Evolutionary conservation across 2,888 invertebrate species (phyloP).

Genomic region (Zygothrica quintamaculata): DNA sequence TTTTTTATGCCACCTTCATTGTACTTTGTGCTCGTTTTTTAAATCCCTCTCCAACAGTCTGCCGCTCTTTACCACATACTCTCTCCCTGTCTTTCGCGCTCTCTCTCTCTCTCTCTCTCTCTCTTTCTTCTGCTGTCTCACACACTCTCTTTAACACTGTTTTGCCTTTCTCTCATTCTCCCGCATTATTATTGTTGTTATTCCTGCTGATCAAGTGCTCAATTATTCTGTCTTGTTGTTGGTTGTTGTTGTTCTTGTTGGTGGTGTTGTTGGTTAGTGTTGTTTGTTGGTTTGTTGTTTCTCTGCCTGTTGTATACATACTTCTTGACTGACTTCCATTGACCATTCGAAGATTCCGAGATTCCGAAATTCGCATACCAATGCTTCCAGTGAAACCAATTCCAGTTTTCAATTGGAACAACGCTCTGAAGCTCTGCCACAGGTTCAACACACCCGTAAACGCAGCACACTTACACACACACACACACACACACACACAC

Average conservation of each 20-base stretch:
- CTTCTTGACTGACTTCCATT: slow-evolving; percentile 69
- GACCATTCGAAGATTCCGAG: slow-evolving; percentile 68
- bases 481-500: no score
- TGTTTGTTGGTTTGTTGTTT: neutral
- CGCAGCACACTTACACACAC: slow-evolving; percentile 64
- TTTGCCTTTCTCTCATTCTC: slow-evolving; percentile 9
- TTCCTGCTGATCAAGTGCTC: slow-evolving; percentile 73
- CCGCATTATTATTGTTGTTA: slow-evolving; percentile 23
- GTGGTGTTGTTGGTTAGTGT: neutral
- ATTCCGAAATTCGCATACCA: slow-evolving; percentile 80
- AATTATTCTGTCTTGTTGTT: slow-evolving; percentile 69
- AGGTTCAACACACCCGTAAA: slow-evolving; percentile 74
- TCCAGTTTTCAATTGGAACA: slow-evolving; percentile 79
- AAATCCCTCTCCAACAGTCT: slow-evolving; percentile 2
- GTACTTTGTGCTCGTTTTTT: neutral
- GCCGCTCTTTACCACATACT: slow-evolving; percentile 7
- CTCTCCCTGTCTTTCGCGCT: neutral
- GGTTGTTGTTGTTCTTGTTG: slow-evolving; percentile 14
- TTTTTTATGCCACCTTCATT: slow-evolving; percentile 23
- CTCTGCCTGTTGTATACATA: slow-evolving; percentile 34
- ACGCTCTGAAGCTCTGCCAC: slow-evolving; percentile 52
- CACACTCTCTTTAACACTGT: neutral
- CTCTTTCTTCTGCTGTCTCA: slow-evolving; percentile 12
- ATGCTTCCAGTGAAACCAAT: slow-evolving; percentile 81
- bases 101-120: neutral